Evolutionary conservation across 2,797 vertebrate genomes (phyloP).

Genomic region (Rhodeus uyekii): DNA sequence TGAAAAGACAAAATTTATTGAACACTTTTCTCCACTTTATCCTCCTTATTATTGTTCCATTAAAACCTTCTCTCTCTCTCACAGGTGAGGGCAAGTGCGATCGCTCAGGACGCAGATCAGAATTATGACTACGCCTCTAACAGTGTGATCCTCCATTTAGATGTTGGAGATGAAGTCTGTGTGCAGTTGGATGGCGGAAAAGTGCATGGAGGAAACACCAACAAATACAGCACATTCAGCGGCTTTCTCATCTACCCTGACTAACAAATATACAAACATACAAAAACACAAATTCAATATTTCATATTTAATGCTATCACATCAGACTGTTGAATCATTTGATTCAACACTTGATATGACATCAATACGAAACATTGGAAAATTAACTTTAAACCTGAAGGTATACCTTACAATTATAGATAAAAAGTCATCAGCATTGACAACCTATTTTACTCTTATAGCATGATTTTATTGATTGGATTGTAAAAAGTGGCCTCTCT

Average conservation of each 20-base stretch:
- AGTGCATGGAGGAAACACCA: conserved; percentile 93
- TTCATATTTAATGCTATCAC: conserved; percentile 14
- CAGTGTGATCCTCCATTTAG: conserved; percentile 93
- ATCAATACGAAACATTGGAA: neutral
- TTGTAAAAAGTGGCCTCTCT: neutral
- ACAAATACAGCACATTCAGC: conserved; percentile 97
- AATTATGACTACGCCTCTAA: conserved; percentile 97
- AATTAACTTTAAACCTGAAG: neutral
- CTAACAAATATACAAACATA: conserved; percentile 69
- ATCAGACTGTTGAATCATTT: neutral
- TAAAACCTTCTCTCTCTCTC: neutral
- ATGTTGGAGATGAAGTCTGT: conserved; percentile 92
- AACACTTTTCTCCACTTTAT: neutral
- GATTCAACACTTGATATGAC: conserved; percentile 1
- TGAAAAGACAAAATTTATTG: neutral
- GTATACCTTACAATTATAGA: neutral
- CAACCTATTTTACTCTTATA: neutral
- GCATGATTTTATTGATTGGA: neutral
- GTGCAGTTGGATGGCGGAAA: conserved; percentile 94
- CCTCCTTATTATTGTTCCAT: neutral
- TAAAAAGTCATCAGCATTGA: neutral
- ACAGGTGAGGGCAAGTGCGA: conserved; percentile 92
- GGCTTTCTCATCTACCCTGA: conserved; percentile 95
- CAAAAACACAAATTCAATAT: conserved; percentile 24
- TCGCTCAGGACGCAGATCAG: conserved; percentile 94